Conservation (phyloP, 2,888 invertebrate genomes). For the Drosophila nr. perissopoda region DNA sequence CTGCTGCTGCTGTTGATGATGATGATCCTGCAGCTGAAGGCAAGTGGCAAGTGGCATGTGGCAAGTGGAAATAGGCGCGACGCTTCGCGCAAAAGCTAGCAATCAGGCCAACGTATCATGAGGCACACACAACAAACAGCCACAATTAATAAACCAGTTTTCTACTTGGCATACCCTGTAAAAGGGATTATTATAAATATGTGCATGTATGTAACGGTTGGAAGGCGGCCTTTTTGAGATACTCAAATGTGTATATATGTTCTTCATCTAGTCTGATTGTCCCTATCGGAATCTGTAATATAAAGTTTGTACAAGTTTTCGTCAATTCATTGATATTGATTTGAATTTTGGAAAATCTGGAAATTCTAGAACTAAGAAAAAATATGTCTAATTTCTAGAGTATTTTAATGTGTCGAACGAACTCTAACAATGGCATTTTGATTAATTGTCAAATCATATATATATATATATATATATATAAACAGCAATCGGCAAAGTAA, state of each 20-base stretch:
- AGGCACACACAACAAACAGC: slow-evolving; percentile 39
- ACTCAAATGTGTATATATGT: not conserved
- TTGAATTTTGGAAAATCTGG: not conserved
- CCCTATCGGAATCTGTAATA: not conserved
- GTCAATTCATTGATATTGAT: not conserved
- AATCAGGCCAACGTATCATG: slow-evolving; percentile 75
- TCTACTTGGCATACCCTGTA: slow-evolving; percentile 13
- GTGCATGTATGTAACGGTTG: not conserved
- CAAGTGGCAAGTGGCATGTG: slow-evolving; percentile 15
- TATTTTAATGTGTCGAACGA: not conserved
- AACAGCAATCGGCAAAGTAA: no score
- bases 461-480: not conserved
- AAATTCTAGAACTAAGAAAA: no score
- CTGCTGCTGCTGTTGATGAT: slow-evolving; percentile 7
- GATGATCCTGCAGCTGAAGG: slow-evolving; percentile 43
- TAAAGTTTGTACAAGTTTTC: not conserved
- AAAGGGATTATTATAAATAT: not conserved
- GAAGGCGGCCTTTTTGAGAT: not conserved
- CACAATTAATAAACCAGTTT: slow-evolving; percentile 68
- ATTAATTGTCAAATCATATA: not conserved
- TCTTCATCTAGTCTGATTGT: not conserved
- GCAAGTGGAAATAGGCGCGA: slow-evolving; percentile 66
- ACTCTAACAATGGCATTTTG: not conserved
- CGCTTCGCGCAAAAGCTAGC: slow-evolving; percentile 33
- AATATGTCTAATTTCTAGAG: no score